phyloP scores from a whole-genome alignment of 2,113 vertebrate species.

The Patagioenas fasciata region DNA sequence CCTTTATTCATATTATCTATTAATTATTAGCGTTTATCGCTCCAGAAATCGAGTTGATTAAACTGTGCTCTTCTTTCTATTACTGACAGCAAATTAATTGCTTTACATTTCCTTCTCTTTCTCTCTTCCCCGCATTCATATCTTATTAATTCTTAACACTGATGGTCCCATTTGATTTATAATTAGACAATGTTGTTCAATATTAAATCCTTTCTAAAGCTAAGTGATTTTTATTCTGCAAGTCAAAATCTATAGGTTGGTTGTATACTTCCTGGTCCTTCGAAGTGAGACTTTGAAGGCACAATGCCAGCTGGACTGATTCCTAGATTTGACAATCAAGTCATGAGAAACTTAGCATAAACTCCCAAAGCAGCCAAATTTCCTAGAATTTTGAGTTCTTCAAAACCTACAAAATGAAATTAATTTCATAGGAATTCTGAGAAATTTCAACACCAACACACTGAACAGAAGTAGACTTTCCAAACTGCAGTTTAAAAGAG shows the following conservation, averaged over 20 bases:
- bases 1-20: not conserved
- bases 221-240: not conserved
- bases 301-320: not conserved
- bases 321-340: not conserved
- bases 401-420: not conserved
- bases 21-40: not conserved
- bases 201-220: not conserved
- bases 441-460: not conserved
- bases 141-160: not conserved
- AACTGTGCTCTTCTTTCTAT: not conserved
- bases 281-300: not conserved
- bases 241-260: not conserved
- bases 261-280: not conserved
- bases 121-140: not conserved
- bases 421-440: not conserved
- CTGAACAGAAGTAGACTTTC: not conserved
- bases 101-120: not conserved
- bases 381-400: not conserved
- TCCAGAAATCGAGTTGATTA: not conserved
- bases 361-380: not conserved
- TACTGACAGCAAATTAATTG: not conserved
- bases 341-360: not conserved
- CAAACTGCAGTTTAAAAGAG: not conserved
- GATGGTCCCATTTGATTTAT: not conserved
- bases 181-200: not conserved